phyloP scores from a whole-genome alignment of 2,888 invertebrate genomes.

The Parapristionchus giblindavisi region DNA sequence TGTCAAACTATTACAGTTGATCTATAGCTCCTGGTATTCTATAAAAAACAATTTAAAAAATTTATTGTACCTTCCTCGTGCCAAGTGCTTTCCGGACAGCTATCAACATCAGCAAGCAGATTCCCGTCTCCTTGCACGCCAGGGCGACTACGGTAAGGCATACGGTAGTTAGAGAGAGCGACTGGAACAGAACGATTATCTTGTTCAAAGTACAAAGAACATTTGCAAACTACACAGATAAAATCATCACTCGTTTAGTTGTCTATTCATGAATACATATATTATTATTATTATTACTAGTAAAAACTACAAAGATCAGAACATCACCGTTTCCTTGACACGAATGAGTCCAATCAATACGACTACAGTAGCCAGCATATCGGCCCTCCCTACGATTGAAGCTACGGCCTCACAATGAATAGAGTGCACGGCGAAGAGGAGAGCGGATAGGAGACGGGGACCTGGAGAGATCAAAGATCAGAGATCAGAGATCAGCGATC shows the following conservation, averaged over 20 bases:
- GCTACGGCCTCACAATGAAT: constrained; percentile 88
- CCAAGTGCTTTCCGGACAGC: not conserved
- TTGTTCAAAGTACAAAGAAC: too few species aligned
- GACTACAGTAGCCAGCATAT: constrained; percentile 88
- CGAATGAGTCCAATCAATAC: constrained; percentile 73
- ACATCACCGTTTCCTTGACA: too few species aligned
- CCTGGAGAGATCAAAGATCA: constrained; percentile 26
- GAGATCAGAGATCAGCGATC: not conserved
- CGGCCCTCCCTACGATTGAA: constrained; percentile 89
- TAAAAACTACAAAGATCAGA: too few species aligned
- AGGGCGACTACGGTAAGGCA: constrained; percentile 35
- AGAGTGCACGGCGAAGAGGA: constrained; percentile 92
- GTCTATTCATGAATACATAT: too few species aligned
- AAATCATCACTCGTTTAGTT: too few species aligned
- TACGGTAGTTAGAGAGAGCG: not conserved
- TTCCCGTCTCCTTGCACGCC: constrained; percentile 39
- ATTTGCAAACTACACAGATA: too few species aligned
- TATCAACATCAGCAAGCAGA: constrained; percentile 33
- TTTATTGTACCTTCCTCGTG: constrained; percentile 12
- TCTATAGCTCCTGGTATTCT: too few species aligned
- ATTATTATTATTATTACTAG: too few species aligned
- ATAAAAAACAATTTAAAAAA: not conserved
- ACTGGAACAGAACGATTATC: constrained; percentile 28
- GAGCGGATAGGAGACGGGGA: constrained; percentile 81
- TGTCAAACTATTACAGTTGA: too few species aligned